Evolutionary conservation across 2,888 invertebrate genomes (phyloP).

Genomic region (Sialis fuliginosa): DNA sequence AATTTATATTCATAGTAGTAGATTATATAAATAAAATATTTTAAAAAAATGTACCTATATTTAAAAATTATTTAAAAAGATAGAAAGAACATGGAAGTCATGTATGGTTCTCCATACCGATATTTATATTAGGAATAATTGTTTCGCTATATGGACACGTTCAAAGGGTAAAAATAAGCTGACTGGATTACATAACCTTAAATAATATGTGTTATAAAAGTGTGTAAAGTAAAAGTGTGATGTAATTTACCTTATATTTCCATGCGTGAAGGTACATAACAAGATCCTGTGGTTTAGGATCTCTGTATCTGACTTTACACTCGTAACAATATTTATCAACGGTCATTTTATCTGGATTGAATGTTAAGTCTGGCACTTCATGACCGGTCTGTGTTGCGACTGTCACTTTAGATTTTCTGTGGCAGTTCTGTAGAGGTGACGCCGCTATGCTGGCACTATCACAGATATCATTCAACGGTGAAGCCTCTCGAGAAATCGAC

Average conservation of each 20-base stretch:
- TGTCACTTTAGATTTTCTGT: constrained; percentile 36
- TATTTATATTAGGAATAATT: background rate
- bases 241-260: constrained; percentile 83
- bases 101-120: too few species aligned
- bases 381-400: constrained; percentile 78
- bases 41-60: too few species aligned
- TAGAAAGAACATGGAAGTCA: too few species aligned
- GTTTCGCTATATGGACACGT: too few species aligned
- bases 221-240: too few species aligned
- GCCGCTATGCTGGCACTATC: constrained; percentile 23
- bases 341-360: constrained; percentile 52
- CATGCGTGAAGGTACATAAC: constrained; percentile 94
- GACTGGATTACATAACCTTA: too few species aligned
- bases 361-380: constrained; percentile 47
- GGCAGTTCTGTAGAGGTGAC: constrained; percentile 21
- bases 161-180: too few species aligned
- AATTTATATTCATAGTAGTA: too few species aligned
- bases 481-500: constrained; percentile 48
- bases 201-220: too few species aligned
- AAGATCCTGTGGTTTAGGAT: constrained; percentile 80
- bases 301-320: constrained; percentile 80
- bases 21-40: too few species aligned
- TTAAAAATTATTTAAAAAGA: too few species aligned
- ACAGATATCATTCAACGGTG: constrained; percentile 42
- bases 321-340: constrained; percentile 81